These are phyloP conservation scores for Corythornis cristatus DNA, from an alignment of 2,113 vertebrate species.

Conservation along the genomic window DNA sequence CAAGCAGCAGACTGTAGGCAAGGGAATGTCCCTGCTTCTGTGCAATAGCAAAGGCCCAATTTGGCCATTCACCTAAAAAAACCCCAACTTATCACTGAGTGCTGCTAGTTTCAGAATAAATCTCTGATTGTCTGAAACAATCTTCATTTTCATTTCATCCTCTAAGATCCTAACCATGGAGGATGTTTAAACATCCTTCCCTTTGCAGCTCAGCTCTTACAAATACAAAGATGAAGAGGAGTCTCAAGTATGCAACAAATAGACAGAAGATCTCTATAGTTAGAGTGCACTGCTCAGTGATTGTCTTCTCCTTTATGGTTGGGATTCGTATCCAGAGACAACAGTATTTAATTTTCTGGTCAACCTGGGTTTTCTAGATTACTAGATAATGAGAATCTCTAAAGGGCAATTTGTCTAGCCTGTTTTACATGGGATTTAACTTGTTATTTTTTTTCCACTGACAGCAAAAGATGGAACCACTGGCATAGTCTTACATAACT, in stretches of 20 bases:
- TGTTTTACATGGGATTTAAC: background rate
- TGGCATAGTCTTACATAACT: background rate
- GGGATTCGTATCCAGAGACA: background rate
- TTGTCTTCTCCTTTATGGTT: background rate
- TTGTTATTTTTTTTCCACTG: background rate
- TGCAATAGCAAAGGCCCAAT: rapidly evolving
- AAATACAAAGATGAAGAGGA: background rate
- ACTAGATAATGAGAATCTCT: background rate
- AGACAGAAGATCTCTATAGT: background rate
- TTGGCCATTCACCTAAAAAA: background rate
- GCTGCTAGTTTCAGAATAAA: background rate
- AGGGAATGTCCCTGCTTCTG: background rate
- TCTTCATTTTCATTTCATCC: background rate
- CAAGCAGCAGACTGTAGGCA: background rate
- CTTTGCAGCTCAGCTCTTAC: background rate
- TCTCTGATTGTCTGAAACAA: background rate
- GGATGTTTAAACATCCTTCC: background rate
- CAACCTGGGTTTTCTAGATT: background rate
- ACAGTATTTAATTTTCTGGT: background rate
- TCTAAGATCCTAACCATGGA: background rate
- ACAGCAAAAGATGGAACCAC: background rate
- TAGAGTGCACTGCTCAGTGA: background rate
- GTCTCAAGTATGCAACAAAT: background rate
- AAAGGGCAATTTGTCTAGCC: background rate
- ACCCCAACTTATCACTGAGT: background rate